These are phyloP conservation scores for Coelogynopora nodosa DNA, from an alignment of 2,888 invertebrate genomes.

Conservation along the genomic window DNA sequence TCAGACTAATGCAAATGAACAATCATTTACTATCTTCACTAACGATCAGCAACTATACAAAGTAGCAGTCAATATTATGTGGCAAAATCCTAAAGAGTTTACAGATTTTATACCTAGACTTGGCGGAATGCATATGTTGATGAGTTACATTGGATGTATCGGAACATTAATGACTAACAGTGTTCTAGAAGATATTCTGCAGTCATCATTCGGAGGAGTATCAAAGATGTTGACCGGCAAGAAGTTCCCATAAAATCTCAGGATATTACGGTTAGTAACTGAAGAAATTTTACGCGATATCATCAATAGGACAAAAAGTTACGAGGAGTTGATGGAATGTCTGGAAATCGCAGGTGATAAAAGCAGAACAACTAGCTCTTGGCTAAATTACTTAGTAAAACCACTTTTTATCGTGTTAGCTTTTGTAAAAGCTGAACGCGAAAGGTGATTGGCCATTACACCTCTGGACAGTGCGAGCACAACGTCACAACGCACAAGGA, in stretches of 20 bases:
- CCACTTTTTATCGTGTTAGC: conserved; percentile 29
- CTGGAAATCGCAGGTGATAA: conserved; percentile 23
- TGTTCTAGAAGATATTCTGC: conserved; percentile 41
- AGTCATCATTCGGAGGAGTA: conserved; percentile 40
- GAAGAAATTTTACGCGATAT: conserved; percentile 37
- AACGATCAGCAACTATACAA: too few species aligned
- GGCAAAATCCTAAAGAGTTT: too few species aligned
- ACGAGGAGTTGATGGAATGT: conserved; percentile 33
- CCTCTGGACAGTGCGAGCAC: conserved; percentile 8
- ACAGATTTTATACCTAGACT: too few species aligned
- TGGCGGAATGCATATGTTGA: too few species aligned
- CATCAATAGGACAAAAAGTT: not conserved
- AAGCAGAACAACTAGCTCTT: conserved; percentile 1
- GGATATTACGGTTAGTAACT: conserved; percentile 37
- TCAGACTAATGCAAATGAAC: not conserved
- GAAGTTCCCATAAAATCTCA: conserved; percentile 43
- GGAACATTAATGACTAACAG: conserved; percentile 45
- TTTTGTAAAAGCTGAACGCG: conserved; percentile 40
- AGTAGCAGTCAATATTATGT: too few species aligned
- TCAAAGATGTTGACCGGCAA: conserved; percentile 41
- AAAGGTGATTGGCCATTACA: conserved; percentile 44
- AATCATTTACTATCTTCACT: too few species aligned
- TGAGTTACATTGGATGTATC: conserved; percentile 48
- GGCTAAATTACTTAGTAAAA: conserved; percentile 40
- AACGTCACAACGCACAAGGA: too few species aligned